Evolutionary conservation across 2,797 vertebrate genomes (phyloP), one percentile per base, ranked within the genome.

Genomic region (Basileuterus tristriatus): DNA sequence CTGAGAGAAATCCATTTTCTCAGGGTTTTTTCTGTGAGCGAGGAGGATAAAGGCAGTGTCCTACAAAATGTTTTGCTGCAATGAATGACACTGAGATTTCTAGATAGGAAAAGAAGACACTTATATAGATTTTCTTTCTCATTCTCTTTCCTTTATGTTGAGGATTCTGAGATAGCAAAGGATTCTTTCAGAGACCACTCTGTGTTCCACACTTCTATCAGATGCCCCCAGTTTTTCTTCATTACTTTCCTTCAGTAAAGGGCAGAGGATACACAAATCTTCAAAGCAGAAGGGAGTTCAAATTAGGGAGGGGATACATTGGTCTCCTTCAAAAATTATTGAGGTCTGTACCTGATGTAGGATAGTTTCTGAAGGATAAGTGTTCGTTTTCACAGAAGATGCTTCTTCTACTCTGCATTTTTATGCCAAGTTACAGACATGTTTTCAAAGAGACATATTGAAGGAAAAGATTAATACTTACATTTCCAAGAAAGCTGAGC

Each of bases 41-140:
- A 87, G 53, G 62, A 85, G 69, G 83, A 83, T 93, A 84, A 77
- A 93, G n/a, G 20, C 26, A 47, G 24, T 76, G n/a, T 88, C 74
- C 8, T 84, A 65, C 88, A 72, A 37, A 69, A 62, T 50, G 24
- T 27, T 44, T 89, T 92, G 8, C 41, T 84, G n/a, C 34, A 53
- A 0, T 94, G 68, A 90, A 43, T 71, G 78, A 82, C 0, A 0
- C 24, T 50, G 30, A 87, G 86, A 89, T 90, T 93, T 92, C 68
- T 67, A 89, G 89, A 76, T 80, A 79, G 47, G 29, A 52, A 24
- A 83, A 85, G 36, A 69, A 65, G 81, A 62, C 59, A 24, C 15
- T 90, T 1, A 3, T 49, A 75, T 24, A n/a, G 86, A 80, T 95
- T 94, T 95, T 84, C 86, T 89, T 93, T 93, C 77, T 88, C 17